A percentile compares a stretch with the other conserved stretches of the same genome.
These are phyloP conservation scores for Aquatica leii DNA, from an alignment of 2,888 invertebrate genomes.

Conservation along the genomic window DNA sequence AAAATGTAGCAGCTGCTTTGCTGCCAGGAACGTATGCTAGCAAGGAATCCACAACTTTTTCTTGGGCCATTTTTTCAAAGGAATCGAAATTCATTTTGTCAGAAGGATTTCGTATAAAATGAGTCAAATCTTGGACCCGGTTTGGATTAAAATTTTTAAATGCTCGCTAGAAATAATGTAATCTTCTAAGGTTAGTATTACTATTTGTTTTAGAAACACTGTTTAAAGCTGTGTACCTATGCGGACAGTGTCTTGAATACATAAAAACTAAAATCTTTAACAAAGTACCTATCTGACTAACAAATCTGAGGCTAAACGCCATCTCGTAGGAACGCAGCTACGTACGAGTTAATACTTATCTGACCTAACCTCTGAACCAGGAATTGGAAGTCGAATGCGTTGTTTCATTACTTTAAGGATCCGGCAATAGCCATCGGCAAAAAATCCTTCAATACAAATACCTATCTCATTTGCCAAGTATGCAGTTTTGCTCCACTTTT, in stretches of 20 bases:
- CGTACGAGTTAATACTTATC: background rate
- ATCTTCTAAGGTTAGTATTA: background rate
- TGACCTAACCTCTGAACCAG: background rate
- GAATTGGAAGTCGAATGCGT: no score
- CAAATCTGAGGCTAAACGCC: no score
- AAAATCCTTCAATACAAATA: conserved; percentile 1
- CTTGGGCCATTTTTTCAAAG: no score
- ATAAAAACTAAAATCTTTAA: no score
- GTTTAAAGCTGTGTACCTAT: background rate
- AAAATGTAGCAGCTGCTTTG: background rate
- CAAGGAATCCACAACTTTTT: background rate
- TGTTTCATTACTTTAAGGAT: background rate
- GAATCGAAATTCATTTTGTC: no score
- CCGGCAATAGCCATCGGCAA: background rate
- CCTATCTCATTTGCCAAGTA: background rate
- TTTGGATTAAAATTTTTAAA: background rate
- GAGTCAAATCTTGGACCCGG: background rate
- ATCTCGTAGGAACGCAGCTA: no score
- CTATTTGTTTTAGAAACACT: background rate
- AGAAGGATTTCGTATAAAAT: background rate
- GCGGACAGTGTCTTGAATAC: no score
- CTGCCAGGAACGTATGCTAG: background rate
- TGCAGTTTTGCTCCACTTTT: background rate
- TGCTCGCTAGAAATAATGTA: background rate
- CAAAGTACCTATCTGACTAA: no score